These are phyloP conservation scores for Chironomus striatipennis DNA, from an alignment of 1,140 invertebrate genomes.

Conservation along the genomic window DNA sequence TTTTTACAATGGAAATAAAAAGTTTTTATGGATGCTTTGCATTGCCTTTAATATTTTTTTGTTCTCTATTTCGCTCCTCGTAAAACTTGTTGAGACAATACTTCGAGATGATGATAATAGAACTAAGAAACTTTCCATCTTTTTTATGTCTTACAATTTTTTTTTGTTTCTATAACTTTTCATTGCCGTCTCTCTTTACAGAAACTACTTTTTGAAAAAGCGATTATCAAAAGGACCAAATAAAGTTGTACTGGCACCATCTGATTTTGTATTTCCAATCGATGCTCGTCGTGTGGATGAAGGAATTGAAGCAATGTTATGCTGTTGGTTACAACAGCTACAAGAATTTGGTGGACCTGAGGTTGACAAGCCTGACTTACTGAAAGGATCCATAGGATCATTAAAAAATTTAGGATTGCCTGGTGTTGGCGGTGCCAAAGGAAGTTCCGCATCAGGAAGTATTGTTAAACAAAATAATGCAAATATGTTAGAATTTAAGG, in stretches of 20 bases:
- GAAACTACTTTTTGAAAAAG: conserved; percentile 55
- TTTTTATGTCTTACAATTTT: not conserved
- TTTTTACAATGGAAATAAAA: not conserved
- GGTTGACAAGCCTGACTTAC: conserved; percentile 70
- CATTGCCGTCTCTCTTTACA: conserved; percentile 29
- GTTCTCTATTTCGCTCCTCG: not conserved
- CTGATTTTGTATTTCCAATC: conserved; percentile 64
- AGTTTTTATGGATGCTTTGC: not conserved
- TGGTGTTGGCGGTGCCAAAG: conserved; percentile 34
- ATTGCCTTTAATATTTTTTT: not conserved
- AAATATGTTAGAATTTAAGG: conserved; percentile 57
- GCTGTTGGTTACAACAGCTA: conserved; percentile 68
- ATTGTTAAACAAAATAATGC: conserved; percentile 48
- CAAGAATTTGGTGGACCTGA: conserved; percentile 70
- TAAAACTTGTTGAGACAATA: conserved; percentile 10
- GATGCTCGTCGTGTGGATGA: conserved; percentile 63
- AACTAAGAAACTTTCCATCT: not conserved
- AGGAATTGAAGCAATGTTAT: conserved; percentile 71
- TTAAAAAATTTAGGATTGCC: conserved; percentile 45
- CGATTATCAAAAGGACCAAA: conserved; percentile 62
- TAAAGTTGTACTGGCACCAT: conserved; percentile 62
- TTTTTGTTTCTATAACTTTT: not conserved
- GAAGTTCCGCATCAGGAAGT: conserved; percentile 46
- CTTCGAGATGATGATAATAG: not conserved
- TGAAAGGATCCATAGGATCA: conserved; percentile 67